Evolutionary conservation across 1,140 invertebrate species (phyloP).

Genomic region (Ceratina japonica): DNA sequence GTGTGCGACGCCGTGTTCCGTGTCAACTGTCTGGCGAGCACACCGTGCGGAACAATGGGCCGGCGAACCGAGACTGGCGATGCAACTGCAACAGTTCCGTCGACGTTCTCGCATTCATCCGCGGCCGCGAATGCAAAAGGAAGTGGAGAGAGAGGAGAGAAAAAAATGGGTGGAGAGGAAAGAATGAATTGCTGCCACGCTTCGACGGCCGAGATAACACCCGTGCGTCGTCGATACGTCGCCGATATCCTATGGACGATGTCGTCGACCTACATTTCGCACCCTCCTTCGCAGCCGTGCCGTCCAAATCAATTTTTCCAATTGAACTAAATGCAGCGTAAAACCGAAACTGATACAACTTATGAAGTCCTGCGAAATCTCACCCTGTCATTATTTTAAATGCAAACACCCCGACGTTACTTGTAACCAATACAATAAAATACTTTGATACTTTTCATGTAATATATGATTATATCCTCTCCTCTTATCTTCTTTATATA

Average conservation of each 20-base stretch:
- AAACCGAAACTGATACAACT: no score
- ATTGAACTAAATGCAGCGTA: no score
- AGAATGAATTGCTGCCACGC: slow-evolving; percentile 33
- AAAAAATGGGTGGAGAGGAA: slow-evolving; percentile 11
- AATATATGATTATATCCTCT: no score
- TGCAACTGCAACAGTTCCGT: slow-evolving; percentile 50
- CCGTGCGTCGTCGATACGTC: slow-evolving; percentile 8
- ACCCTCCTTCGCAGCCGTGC: neutral
- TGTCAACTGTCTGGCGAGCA: slow-evolving; percentile 40
- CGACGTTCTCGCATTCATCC: slow-evolving; percentile 48
- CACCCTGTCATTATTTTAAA: no score
- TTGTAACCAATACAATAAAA: no score
- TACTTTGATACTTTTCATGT: no score
- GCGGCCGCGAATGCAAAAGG: slow-evolving; percentile 38
- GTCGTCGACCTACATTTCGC: slow-evolving; percentile 16
- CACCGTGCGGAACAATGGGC: slow-evolving; percentile 47
- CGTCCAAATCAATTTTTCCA: neutral
- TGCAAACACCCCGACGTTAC: no score
- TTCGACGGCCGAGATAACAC: slow-evolving; percentile 25
- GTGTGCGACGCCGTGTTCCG: slow-evolving; percentile 44
- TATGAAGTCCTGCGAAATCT: no score
- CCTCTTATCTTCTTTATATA: no score
- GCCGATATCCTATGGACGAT: slow-evolving; percentile 1
- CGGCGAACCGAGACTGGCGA: slow-evolving; percentile 43
- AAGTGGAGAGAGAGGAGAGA: neutral